phyloP scores from a whole-genome alignment of 2,888 invertebrate genomes.

The Ormyrus pomaceus region DNA sequence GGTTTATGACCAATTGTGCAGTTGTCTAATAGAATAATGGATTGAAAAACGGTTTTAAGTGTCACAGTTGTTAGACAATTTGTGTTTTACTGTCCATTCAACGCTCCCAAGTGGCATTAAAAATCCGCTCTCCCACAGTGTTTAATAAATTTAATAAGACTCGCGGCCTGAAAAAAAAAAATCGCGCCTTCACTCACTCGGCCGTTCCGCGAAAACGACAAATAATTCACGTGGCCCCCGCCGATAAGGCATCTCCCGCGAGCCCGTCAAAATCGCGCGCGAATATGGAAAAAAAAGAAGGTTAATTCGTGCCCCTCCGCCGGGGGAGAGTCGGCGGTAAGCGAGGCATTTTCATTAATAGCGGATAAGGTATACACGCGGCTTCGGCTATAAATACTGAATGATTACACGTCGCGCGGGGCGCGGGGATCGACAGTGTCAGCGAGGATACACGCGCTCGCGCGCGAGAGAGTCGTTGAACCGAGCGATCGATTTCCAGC shows the following conservation, averaged over 20 bases:
- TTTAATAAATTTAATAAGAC: too few relatives aligned
- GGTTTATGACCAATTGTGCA: constrained; percentile 41
- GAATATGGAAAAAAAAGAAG: neutral
- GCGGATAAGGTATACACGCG: neutral
- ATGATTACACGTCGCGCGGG: constrained; percentile 18
- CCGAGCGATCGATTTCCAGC: constrained; percentile 50
- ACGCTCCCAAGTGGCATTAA: too few relatives aligned
- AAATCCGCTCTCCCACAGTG: too few relatives aligned
- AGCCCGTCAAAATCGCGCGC: too few relatives aligned
- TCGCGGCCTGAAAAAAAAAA: neutral
- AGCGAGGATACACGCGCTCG: constrained; percentile 31
- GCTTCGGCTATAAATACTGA: constrained; percentile 28
- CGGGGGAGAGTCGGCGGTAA: too few relatives aligned
- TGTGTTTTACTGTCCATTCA: constrained; percentile 7
- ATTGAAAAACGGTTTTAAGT: constrained; percentile 30
- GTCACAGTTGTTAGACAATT: constrained; percentile 20
- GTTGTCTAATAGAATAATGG: constrained; percentile 20
- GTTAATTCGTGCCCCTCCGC: too few relatives aligned
- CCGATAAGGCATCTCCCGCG: too few relatives aligned
- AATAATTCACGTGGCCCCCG: too few relatives aligned
- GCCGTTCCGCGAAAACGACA: too few relatives aligned
- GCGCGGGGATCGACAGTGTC: constrained; percentile 16
- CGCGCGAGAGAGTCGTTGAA: constrained; percentile 44
- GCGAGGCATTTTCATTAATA: neutral
- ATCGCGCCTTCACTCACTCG: neutral